Evolutionary conservation across 2,888 invertebrate genomes (phyloP).

Genomic region (Dermolepida albohirtum): DNA sequence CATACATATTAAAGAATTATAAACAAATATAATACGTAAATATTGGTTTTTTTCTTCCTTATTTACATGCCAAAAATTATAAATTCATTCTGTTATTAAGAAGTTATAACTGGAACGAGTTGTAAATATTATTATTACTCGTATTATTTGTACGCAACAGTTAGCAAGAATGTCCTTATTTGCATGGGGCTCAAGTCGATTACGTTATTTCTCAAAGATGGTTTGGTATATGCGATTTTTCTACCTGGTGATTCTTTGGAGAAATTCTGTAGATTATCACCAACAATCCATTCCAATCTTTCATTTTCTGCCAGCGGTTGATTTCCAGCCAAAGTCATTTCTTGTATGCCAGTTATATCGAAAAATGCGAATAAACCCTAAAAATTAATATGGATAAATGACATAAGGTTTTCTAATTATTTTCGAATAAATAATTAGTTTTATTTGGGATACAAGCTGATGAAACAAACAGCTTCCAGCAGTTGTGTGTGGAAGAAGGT

Average conservation of each 20-base stretch:
- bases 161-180: constrained; percentile 76
- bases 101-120: background rate
- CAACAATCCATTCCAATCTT: constrained; percentile 68
- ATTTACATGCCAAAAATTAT: background rate
- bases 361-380: constrained; percentile 63
- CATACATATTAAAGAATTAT: too few relatives aligned
- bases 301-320: constrained; percentile 70
- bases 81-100: constrained; percentile 3
- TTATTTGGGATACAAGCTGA: background rate
- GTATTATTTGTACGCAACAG: constrained; percentile 45
- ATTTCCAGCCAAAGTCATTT: constrained; percentile 65
- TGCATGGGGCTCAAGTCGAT: constrained; percentile 78
- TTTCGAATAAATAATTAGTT: background rate
- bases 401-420: background rate
- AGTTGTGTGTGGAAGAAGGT: too few relatives aligned
- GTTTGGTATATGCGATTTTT: constrained; percentile 19
- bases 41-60: too few relatives aligned
- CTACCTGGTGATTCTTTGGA: background rate
- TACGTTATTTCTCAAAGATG: constrained; percentile 48
- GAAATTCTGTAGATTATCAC: constrained; percentile 28
- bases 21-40: too few relatives aligned
- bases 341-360: constrained; percentile 59
- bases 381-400: constrained; percentile 44
- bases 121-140: background rate
- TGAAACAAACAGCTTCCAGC: too few relatives aligned